Percentiles rank a stretch among this genome's conserved stretches.
phyloP scores from a whole-genome alignment of 2,888 invertebrate genomes.

The Hydriomena furcata region DNA sequence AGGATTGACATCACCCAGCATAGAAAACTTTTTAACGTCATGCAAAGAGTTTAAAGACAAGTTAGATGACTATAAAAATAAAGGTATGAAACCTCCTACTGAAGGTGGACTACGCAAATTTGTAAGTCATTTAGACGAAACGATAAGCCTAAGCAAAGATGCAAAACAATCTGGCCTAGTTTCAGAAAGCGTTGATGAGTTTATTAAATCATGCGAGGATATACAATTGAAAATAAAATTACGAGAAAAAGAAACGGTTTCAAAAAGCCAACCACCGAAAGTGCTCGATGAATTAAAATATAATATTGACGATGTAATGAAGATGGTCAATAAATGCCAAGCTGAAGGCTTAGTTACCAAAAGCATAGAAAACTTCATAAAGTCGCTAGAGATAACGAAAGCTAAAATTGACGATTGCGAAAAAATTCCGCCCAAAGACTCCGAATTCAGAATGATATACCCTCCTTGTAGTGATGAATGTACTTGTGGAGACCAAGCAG shows the following conservation, averaged over 20 bases:
- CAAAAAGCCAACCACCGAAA: slow-evolving; percentile 21
- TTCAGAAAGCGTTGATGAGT: slow-evolving; percentile 41
- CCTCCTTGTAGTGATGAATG: slow-evolving; percentile 20
- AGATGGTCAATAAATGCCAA: slow-evolving; percentile 42
- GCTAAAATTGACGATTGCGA: slow-evolving; percentile 31
- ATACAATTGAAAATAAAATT: slow-evolving; percentile 39
- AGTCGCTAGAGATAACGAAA: slow-evolving; percentile 41
- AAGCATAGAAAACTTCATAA: slow-evolving; percentile 43
- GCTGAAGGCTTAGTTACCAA: slow-evolving; percentile 36
- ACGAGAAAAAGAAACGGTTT: slow-evolving; percentile 2
- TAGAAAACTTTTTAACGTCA: slow-evolving; percentile 41
- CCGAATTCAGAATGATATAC: slow-evolving; percentile 12
- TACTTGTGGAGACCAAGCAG: slow-evolving; percentile 16
- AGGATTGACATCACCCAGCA: slow-evolving; percentile 32
- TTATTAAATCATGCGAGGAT: slow-evolving; percentile 46
- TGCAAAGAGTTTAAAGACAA: slow-evolving; percentile 46
- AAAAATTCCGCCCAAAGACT: background rate
- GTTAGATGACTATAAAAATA: slow-evolving; percentile 34
- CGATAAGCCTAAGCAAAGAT: slow-evolving; percentile 41
- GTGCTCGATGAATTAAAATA: slow-evolving; percentile 35
- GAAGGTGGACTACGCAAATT: slow-evolving; percentile 30
- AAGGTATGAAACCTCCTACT: slow-evolving; percentile 9
- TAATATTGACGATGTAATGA: slow-evolving; percentile 43
- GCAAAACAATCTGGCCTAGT: slow-evolving; percentile 43
- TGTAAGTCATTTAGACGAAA: slow-evolving; percentile 40